Base-by-base conservation (phyloP, 2,797 vertebrate genomes). In the Percopsis omiscomaycus region DNA sequence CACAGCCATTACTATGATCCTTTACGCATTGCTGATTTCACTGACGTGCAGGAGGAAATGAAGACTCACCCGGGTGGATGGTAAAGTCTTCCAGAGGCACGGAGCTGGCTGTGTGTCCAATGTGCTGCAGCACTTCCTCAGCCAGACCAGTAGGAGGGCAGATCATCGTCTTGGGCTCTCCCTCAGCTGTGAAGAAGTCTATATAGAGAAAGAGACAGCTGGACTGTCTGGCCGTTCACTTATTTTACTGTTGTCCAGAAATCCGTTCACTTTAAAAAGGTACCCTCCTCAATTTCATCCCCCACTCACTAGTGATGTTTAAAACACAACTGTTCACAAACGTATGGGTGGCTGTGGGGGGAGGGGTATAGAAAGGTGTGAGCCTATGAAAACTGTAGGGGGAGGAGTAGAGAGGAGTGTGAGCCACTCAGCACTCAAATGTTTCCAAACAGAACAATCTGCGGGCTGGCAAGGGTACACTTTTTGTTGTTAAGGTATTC, bases 171-270 rank as follows among this genome's bases (percentile, higher is more conserved):
- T 92, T 92, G 22, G 95, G 95, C 64, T 97, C 95, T 5, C 96
- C 96, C 0, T 96, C 93, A 64, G 94, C 88, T 42, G 95, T 96
- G 79, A 97, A 96, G 73, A 96, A 97, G 79, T 94, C 95, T 97
- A 71, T 15, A 71, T 16, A 75, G 37, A 76, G 29, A 27, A 5
- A 14, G 10, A 54, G 4, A 13, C 11, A 48, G 3, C 47, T 48
- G 47, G 13, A 48, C 13, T 48, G 13, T 48, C 12, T 48, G 47
- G 3, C 12, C 5, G 2, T 12, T 48, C 44, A 45, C 44, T 48
- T 13, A 13, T 48, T 48, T 48, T 13, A 48, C 11, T 45, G 2
- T 45, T 45, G 22, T 22, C 22, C 22, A 22, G 22, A 22, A 22
- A 22, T 22, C 22, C 22, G 22, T 22, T 22, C 22, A 22, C 22